These are phyloP conservation scores for Bombylius discolor DNA, from an alignment of 2,888 invertebrate genomes.

Conservation along the genomic window DNA sequence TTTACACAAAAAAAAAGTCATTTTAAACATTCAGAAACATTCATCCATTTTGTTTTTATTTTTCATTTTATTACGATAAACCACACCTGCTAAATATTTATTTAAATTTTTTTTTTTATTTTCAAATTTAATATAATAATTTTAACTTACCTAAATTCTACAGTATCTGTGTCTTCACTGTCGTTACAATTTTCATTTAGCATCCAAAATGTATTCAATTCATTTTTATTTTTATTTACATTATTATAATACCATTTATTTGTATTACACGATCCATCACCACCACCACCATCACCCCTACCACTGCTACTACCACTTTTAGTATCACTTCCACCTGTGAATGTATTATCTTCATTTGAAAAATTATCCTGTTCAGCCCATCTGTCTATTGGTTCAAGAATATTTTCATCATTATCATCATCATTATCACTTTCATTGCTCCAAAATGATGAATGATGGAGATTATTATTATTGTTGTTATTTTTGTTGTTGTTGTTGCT, in stretches of 20 bases:
- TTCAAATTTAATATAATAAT: not conserved
- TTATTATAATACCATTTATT: constrained; percentile 7
- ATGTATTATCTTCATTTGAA: not conserved
- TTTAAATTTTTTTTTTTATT: too few species aligned
- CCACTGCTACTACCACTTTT: too few species aligned
- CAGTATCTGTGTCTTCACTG: constrained; percentile 18
- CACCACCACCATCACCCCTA: not conserved
- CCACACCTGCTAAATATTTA: too few species aligned
- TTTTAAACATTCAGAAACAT: too few species aligned
- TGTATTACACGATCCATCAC: constrained; percentile 2
- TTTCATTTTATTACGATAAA: too few species aligned
- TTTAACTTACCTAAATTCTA: constrained; percentile 23
- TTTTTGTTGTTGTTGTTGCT: too few species aligned
- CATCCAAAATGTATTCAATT: constrained; percentile 20
- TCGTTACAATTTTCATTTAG: constrained; percentile 23
- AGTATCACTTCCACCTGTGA: not conserved
- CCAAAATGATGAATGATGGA: too few species aligned
- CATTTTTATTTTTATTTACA: constrained; percentile 9
- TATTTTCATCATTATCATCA: constrained; percentile 8
- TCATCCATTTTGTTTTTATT: too few species aligned
- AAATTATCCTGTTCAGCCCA: constrained; percentile 3
- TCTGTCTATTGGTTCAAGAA: constrained; percentile 6
- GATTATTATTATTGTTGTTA: too few species aligned
- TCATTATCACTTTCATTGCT: not conserved
- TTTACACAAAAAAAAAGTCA: too few species aligned